Evolutionary conservation across 2,797 vertebrate genomes (phyloP), one percentile per base, ranked within the genome.

Genomic region (Acropternis orthonyx): DNA sequence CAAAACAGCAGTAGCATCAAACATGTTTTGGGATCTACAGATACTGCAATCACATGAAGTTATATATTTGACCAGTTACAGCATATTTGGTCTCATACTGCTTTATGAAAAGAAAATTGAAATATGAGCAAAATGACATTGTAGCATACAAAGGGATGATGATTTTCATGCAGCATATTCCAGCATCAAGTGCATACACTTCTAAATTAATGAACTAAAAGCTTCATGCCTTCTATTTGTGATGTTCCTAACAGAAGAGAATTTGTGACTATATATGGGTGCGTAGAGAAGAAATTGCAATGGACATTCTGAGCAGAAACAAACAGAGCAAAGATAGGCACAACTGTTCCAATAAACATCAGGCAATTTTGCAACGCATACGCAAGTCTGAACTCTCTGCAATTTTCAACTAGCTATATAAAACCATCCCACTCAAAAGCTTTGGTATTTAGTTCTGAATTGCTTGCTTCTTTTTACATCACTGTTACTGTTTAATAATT

Each of bases 201-300:
- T 39, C 84, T 73, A 43, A 69, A 79, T 51, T 77, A 92, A 91
- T 4, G 0, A 91, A 67, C 61, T 39, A 49, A 30, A 93, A 83
- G 58, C 62, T 88, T 88, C 23, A 24, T 84, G 78, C 19, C 66
- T 88, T 91, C 82, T 89, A 59, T 85, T 85, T 92, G 65, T 61
- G 67, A 62, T 94, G 81, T 65, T 32, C 36, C 66, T 71, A 93
- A 92, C 55, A 78, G 26, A 75, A 81, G 76, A 84, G 36, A 49
- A 75, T 91, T 93, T 95, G 36, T 96, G 88, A 91, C 95, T 92
- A 93, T 94, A 96, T 96, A 97, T 92, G 96, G 88, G 8, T 71
- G 55, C 39, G 66, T 6, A 84, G 92, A 92, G 87, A 93, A 85
- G 48, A 90, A 79, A 81, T 27, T 63, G 82, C 30, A 32, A 91